Base-by-base conservation (phyloP, 2,797 vertebrate genomes). In the Hozukius guyotensis region DNA sequence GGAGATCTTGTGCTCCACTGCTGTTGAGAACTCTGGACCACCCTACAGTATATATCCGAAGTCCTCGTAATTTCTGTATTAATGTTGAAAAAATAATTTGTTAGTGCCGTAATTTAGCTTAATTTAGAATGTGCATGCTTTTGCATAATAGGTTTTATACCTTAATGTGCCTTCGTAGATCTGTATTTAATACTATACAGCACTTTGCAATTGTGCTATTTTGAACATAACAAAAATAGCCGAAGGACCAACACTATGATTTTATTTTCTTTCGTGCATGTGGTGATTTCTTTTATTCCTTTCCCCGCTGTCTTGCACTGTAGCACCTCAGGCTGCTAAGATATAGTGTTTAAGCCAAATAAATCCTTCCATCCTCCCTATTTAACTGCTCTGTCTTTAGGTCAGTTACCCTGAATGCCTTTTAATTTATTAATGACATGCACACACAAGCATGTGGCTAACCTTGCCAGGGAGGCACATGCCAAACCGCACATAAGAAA, bases 221-320 rank as follows among this genome's bases (percentile, higher is more conserved):
- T 13, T 18, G 38, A 66, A 38, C 18, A 20, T 20, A 64, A 4
- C 22, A 52, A 53, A 24, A 70, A 36, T 38, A 65, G 38, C 27
- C 22, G 22, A 63, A 60, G 32, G 18, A 46, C 13, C 34, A 71
- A 57, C 14, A 67, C 25, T 20, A 6, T 24, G 12, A 22, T 64
- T 38, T 31, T 27, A 31, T 12, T 42, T 36, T 66, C 11, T n/a
- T 29, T 42, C 0, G 2, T 34, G 42, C 3, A 24, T 66, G 25
- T 72, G 24, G n/a, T 49, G n/a, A 46, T 55, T 57, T 67, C 85
- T 72, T 49, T 88, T 88, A 90, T 82, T 53, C 49, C 31, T 65
- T 85, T 72, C 70, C 29, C 27, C 12, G 4, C 36, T 16, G 5
- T 61, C 20, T 65, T 61, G 4, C 57, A 14, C 10, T 59, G 49